Percentiles rank a stretch among this genome's conserved stretches.
Conservation (phyloP, 2,113 vertebrate genomes). For the Neotragus pygmaeus region DNA sequence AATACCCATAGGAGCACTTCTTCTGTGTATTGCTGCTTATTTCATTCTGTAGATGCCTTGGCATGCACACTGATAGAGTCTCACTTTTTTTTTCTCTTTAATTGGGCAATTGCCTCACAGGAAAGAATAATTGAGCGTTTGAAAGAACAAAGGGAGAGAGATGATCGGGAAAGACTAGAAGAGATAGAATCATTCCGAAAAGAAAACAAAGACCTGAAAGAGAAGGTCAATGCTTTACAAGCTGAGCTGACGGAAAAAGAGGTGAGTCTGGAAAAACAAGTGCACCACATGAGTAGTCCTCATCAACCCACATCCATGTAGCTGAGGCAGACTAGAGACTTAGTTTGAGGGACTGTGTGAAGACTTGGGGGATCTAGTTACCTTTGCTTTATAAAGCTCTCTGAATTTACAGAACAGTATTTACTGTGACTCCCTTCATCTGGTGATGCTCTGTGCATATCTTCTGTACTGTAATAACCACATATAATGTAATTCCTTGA, state of each 20-base stretch:
- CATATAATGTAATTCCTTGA: neutral
- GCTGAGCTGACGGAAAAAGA: constrained; percentile 97
- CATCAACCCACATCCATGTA: neutral
- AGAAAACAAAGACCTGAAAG: constrained; percentile 96
- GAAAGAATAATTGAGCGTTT: constrained; percentile 97
- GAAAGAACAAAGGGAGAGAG: constrained; percentile 92
- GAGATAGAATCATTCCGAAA: constrained; percentile 92
- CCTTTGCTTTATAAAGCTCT: neutral
- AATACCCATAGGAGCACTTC: neutral
- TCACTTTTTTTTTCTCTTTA: constrained; percentile 15
- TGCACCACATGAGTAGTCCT: neutral
- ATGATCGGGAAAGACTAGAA: constrained; percentile 91
- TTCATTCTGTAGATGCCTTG: neutral
- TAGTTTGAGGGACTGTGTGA: neutral
- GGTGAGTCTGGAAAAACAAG: constrained; percentile 82
- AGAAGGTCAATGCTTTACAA: constrained; percentile 90
- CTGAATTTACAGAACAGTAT: neutral
- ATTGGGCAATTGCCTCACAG: constrained; percentile 72
- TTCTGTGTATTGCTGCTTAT: neutral
- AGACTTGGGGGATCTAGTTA: neutral
- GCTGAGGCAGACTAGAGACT: neutral
- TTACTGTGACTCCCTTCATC: neutral
- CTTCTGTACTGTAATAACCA: neutral
- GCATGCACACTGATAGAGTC: neutral
- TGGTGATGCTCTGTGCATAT: neutral